These are phyloP conservation scores for Antitype chi DNA, from an alignment of 2,888 invertebrate species.

Conservation along the genomic window DNA sequence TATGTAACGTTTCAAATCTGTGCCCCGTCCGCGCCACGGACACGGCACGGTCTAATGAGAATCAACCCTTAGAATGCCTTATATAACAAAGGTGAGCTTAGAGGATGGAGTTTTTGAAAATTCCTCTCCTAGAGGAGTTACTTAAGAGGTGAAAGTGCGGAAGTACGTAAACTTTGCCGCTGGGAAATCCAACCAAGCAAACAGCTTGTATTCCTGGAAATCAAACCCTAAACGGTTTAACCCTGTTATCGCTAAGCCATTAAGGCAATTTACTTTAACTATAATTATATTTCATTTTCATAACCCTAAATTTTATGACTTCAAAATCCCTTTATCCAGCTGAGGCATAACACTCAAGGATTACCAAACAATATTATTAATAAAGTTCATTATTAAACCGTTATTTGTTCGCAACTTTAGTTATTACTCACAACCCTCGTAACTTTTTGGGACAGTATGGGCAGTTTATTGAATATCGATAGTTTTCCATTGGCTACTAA, in stretches of 20 bases:
- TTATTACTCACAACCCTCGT: conserved; percentile 34
- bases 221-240: neutral
- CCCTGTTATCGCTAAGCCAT: neutral
- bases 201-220: neutral
- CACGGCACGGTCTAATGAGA: too few relatives aligned
- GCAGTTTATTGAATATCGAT: neutral
- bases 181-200: neutral
- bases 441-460: conserved; percentile 18
- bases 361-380: conserved; percentile 31
- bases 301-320: conserved; percentile 2
- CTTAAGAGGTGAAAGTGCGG: neutral
- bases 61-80: too few relatives aligned
- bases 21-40: too few relatives aligned
- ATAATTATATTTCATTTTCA: neutral
- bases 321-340: neutral
- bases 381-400: conserved; percentile 46
- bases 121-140: too few relatives aligned
- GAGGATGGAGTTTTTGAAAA: too few relatives aligned
- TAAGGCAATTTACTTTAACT: neutral
- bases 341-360: neutral
- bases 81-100: too few relatives aligned
- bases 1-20: too few relatives aligned
- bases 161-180: neutral
- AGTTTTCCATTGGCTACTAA: neutral
- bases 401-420: conserved; percentile 37